These are phyloP conservation scores for Anser brachyrhynchus DNA, from an alignment of 2,113 vertebrate species.

Conservation along the genomic window DNA sequence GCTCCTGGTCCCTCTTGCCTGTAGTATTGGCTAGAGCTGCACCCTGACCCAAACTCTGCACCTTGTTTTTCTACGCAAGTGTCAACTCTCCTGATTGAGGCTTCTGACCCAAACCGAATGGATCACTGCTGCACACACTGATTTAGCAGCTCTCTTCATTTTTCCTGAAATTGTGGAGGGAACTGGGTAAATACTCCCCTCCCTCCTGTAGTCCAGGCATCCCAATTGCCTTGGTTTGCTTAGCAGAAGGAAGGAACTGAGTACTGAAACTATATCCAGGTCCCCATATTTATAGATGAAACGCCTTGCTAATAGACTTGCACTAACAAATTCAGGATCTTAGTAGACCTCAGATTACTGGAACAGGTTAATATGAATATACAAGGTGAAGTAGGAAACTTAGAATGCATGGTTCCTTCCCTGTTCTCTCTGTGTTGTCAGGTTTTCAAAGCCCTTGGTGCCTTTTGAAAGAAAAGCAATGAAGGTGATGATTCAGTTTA, in stretches of 20 bases:
- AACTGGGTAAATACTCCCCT: not conserved
- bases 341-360: not conserved
- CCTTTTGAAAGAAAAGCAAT: conserved; percentile 20
- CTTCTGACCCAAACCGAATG: not conserved
- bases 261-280: not conserved
- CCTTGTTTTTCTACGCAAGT: not conserved
- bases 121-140: not conserved
- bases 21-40: not conserved
- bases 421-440: not conserved
- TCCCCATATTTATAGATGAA: not conserved
- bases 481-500: conserved; percentile 31
- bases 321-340: not conserved
- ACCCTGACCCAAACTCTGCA: not conserved
- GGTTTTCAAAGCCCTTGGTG: not conserved
- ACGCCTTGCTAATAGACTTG: not conserved
- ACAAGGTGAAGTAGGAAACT: not conserved
- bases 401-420: not conserved
- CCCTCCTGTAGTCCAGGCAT: not conserved
- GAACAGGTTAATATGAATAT: not conserved
- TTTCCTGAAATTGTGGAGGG: not conserved
- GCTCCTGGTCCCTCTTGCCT: not conserved
- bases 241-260: not conserved
- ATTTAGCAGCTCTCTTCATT: not conserved
- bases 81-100: not conserved
- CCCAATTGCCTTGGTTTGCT: not conserved